Conservation (phyloP, 2,113 vertebrate genomes). For the Coracopsis vasa region DNA sequence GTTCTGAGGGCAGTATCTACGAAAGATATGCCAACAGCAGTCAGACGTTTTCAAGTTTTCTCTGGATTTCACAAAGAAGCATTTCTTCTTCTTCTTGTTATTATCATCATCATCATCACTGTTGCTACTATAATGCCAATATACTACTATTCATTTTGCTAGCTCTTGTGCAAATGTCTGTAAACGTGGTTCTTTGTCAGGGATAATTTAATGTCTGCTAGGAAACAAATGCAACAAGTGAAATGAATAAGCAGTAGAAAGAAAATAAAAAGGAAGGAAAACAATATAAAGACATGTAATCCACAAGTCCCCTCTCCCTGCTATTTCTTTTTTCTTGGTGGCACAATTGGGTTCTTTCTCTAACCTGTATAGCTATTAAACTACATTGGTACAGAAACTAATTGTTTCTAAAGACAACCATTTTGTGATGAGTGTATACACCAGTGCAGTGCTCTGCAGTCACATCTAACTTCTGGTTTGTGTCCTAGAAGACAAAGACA, state of each 20-base stretch:
- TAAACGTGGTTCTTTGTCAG: not conserved
- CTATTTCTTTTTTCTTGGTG: rapidly evolving
- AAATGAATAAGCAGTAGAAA: not conserved
- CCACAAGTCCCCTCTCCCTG: rapidly evolving
- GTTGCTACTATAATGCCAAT: not conserved
- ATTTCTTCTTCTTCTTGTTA: not conserved
- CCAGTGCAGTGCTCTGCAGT: not conserved
- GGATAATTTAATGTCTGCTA: not conserved
- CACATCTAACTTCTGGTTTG: not conserved
- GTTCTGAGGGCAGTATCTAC: not conserved
- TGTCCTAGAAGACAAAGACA: not conserved
- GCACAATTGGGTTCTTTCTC: not conserved
- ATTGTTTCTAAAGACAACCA: not conserved
- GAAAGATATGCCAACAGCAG: not conserved
- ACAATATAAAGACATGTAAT: not conserved
- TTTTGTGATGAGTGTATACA: not conserved
- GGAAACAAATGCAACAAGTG: not conserved
- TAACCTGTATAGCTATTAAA: not conserved
- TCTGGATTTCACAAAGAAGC: not conserved
- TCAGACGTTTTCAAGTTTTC: not conserved
- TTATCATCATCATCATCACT: not conserved
- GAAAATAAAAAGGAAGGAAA: not conserved
- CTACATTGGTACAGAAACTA: not conserved
- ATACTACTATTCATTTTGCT: not conserved
- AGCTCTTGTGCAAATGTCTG: not conserved